Percentiles rank a stretch among this genome's conserved stretches.
phyloP scores from a whole-genome alignment of 2,797 vertebrate genomes.

The Myripristis murdjan region DNA sequence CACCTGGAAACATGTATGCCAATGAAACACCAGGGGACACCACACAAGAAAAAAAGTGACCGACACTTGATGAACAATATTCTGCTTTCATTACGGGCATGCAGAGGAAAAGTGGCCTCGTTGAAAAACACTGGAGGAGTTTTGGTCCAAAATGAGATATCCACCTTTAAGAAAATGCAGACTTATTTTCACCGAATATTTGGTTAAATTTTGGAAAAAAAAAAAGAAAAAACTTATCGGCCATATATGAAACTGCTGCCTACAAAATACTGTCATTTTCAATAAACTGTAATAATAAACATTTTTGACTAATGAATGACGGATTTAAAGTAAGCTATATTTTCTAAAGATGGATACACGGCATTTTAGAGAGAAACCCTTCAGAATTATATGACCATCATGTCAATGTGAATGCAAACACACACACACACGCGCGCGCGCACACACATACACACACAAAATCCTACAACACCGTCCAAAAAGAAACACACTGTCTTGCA shows the following conservation, averaged over 20 bases:
- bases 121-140: constrained; percentile 21
- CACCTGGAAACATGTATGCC: background rate
- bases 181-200: background rate
- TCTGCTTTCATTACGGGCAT: constrained; percentile 42
- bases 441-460: too few relatives aligned
- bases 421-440: too few relatives aligned
- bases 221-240: too few relatives aligned
- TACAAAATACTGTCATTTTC: too few relatives aligned
- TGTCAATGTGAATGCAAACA: constrained; percentile 30
- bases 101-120: constrained; percentile 17
- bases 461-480: constrained; percentile 6
- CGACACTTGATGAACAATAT: constrained; percentile 7
- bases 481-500: constrained; percentile 1
- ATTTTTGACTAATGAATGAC: too few relatives aligned
- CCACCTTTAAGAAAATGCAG: constrained; percentile 46
- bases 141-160: constrained; percentile 65
- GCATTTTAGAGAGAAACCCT: constrained; percentile 58
- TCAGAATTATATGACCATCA: constrained; percentile 27
- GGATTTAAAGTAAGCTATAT: too few relatives aligned
- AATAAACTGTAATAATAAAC: too few relatives aligned
- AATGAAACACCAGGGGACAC: constrained; percentile 25
- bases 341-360: background rate
- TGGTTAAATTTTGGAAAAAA: background rate
- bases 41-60: constrained; percentile 23
- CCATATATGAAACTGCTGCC: too few relatives aligned